These are phyloP conservation scores for Cryptocheilus praepositus DNA, from an alignment of 2,888 invertebrate species.

Conservation along the genomic window DNA sequence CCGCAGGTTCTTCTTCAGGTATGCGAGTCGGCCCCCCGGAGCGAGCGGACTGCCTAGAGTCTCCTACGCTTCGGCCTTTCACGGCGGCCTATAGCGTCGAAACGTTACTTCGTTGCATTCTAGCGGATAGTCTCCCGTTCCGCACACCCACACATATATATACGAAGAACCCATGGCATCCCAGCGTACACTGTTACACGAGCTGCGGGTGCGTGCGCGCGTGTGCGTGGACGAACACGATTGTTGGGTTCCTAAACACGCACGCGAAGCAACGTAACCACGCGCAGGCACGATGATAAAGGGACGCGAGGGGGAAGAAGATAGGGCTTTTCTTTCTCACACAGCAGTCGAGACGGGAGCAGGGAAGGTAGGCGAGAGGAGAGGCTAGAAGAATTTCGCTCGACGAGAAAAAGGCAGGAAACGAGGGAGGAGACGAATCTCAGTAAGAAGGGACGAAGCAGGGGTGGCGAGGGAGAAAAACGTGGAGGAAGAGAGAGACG, in stretches of 20 bases:
- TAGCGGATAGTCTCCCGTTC: slow-evolving; percentile 28
- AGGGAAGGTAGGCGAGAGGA: too few relatives aligned
- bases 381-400: not conserved
- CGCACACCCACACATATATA: too few relatives aligned
- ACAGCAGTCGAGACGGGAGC: too few relatives aligned
- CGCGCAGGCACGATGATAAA: not conserved
- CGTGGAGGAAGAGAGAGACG: slow-evolving; percentile 12
- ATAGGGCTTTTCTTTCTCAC: not conserved
- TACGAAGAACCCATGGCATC: too few relatives aligned
- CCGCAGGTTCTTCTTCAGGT: slow-evolving; percentile 52
- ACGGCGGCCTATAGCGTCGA: slow-evolving; percentile 7
- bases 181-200: too few relatives aligned
- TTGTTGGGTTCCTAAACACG: too few relatives aligned
- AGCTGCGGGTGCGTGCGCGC: too few relatives aligned
- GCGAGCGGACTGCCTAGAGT: slow-evolving; percentile 37
- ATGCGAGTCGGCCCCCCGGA: slow-evolving; percentile 50
- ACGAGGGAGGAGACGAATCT: not conserved
- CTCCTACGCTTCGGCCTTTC: slow-evolving; percentile 45
- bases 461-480: too few relatives aligned
- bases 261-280: too few relatives aligned
- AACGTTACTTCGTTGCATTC: slow-evolving; percentile 32
- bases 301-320: not conserved
- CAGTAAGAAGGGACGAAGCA: not conserved
- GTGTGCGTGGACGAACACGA: too few relatives aligned
- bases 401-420: not conserved